Evolutionary conservation across 2,797 vertebrate genomes (phyloP), one percentile per base, ranked within the genome.

Genomic region (Hapalemur alaotrensis): DNA sequence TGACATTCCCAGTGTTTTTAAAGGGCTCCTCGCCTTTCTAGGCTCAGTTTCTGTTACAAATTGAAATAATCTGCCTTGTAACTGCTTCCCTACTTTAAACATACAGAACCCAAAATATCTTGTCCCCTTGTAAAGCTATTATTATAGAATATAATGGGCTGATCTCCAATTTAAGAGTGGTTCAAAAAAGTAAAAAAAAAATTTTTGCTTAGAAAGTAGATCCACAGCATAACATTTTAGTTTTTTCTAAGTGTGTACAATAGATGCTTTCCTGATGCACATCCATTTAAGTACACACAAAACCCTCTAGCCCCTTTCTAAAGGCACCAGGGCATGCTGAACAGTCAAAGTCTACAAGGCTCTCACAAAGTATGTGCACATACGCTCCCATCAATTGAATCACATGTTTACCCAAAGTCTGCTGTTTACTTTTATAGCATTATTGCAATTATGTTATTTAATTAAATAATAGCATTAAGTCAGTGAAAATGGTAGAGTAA

Each of bases 111-210:
- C 61, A 92, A 96, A 95, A 50, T 61, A 85, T 48, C 20, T 38
- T 25, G 46, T 76, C 38, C 14, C 15, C n/a, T 63, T 89, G 54
- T 65, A 69, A 90, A 73, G n/a, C 72, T 75, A 32, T 59, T 59
- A 59, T 59, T 59, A 72, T 14, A 84, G 48, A 76, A 22, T 67
- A 41, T 86, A 20, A 22, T 59, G 7, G 15, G 43, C 59, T 92
- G 57, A 87, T 83, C 30, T 78, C 65, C 86, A 50, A 52, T 12
- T 73, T 69, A 69, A 82, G 54, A 92, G 54, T 72, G 28, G 10
- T 72, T 96, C 59, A 80, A 14, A 41, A 87, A 88, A 93, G 28
- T 80, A 50, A 59, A 89, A 63, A 63, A 75, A 86, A 67, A 52
- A 79, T 32, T 85, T 86, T 48, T 43, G 57, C 63, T 81, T 89